Evolutionary conservation across 2,888 invertebrate species (phyloP).

Genomic region (Blastobasis adustella): DNA sequence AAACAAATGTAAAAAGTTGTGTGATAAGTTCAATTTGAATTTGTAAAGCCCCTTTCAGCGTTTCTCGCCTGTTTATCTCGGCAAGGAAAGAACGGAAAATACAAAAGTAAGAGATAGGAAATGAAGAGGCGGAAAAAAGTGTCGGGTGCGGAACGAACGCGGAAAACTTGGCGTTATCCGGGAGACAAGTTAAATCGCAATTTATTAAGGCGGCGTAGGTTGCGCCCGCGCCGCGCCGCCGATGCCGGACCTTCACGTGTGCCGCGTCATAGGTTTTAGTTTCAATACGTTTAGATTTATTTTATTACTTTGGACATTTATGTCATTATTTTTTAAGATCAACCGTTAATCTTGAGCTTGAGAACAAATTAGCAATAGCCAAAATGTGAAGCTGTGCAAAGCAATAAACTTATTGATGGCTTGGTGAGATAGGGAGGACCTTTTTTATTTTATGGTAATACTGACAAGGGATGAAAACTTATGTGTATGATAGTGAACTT

Average conservation of each 20-base stretch:
- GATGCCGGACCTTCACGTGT: slow-evolving; percentile 6
- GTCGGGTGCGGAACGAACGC: slow-evolving; percentile 72
- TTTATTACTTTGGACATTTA: no score
- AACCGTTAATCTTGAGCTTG: no score
- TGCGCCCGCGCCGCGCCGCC: slow-evolving; percentile 40
- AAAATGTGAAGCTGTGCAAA: no score
- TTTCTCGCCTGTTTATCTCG: slow-evolving; percentile 74
- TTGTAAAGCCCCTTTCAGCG: slow-evolving; percentile 75
- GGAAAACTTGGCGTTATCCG: slow-evolving; percentile 73
- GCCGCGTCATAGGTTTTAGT: no score
- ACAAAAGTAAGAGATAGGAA: slow-evolving; percentile 76
- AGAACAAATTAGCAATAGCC: no score
- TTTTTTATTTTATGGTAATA: no score
- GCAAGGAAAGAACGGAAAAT: slow-evolving; percentile 69
- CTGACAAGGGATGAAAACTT: no score
- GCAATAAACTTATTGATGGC: no score
- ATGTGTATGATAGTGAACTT: no score
- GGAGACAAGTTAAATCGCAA: slow-evolving; percentile 75
- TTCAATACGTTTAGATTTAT: no score
- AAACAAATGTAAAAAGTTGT: slow-evolving; percentile 76
- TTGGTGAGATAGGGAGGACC: no score
- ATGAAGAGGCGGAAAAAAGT: slow-evolving; percentile 75
- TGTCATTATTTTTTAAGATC: no score
- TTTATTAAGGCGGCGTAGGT: slow-evolving; percentile 60
- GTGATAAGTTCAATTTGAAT: slow-evolving; percentile 76